Conservation (phyloP, 2,888 invertebrate genomes). For the Platerodrilus igneus region DNA sequence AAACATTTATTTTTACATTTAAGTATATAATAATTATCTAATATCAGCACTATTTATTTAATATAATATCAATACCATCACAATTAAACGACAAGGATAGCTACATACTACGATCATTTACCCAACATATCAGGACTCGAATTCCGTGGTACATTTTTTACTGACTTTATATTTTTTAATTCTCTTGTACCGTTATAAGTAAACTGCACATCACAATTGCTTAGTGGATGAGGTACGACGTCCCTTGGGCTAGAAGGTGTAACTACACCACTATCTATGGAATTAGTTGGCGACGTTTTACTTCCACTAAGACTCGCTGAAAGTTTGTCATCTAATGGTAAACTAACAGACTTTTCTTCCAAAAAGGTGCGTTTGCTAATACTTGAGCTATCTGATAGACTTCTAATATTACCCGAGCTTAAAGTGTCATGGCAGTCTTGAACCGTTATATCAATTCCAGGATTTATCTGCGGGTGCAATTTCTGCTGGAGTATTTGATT, state of each 20-base stretch:
- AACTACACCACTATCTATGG: constrained; percentile 60
- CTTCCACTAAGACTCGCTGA: constrained; percentile 22
- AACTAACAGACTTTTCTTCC: constrained; percentile 40
- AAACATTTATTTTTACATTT: constrained; percentile 13
- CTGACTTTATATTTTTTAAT: constrained; percentile 55
- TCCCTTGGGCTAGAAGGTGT: constrained; percentile 57
- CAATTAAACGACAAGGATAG: constrained; percentile 12
- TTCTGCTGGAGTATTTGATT: constrained; percentile 65
- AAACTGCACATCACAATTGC: constrained; percentile 74
- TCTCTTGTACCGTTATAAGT: constrained; percentile 78
- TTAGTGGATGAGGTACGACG: constrained; percentile 59
- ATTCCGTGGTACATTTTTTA: constrained; percentile 28
- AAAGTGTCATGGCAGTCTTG: constrained; percentile 32
- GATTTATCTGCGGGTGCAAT: constrained; percentile 44
- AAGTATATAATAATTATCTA: constrained; percentile 11
- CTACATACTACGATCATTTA: constrained; percentile 30
- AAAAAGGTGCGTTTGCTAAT: constrained; percentile 14
- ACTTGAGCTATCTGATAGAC: constrained; percentile 13
- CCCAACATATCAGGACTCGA: constrained; percentile 38
- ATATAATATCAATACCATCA: constrained; percentile 20
- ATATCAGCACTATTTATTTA: constrained; percentile 8
- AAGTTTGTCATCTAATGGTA: constrained; percentile 24
- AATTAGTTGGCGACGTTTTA: constrained; percentile 41
- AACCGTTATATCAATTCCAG: constrained; percentile 43
- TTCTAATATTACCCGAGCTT: constrained; percentile 9